Evolutionary conservation across 2,113 vertebrate genomes (phyloP).

Genomic region (Tenebrosternarchus preto): DNA sequence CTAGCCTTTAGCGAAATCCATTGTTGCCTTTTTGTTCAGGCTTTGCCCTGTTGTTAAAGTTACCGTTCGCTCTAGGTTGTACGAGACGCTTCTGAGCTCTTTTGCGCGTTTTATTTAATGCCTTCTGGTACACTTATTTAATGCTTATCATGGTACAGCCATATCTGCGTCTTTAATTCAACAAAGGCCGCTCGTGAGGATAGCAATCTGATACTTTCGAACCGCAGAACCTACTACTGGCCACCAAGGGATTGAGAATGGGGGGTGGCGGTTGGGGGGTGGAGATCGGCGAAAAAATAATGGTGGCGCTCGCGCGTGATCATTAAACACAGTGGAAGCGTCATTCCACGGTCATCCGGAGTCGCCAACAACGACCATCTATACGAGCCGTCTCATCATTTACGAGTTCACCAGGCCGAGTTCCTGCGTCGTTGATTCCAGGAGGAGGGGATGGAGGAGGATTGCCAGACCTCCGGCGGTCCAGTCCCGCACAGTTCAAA

Average conservation of each 20-base stretch:
- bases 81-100: background rate
- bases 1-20: too few relatives aligned
- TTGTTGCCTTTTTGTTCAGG: too few relatives aligned
- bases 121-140: background rate
- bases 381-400: background rate
- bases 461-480: too few relatives aligned
- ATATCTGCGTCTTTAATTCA: background rate
- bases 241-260: background rate
- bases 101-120: background rate
- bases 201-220: too few relatives aligned
- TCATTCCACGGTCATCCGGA: background rate
- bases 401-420: too few relatives aligned
- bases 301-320: background rate
- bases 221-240: background rate
- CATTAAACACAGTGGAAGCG: background rate
- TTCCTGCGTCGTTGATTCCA: too few relatives aligned
- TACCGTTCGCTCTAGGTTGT: too few relatives aligned
- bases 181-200: background rate
- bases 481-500: too few relatives aligned
- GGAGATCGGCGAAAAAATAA: background rate
- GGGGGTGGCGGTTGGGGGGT: too few relatives aligned
- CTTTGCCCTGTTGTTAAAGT: too few relatives aligned
- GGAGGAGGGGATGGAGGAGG: too few relatives aligned
- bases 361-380: background rate
- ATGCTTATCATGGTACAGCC: background rate